Conservation (phyloP, 2,113 vertebrate species). For the Pan paniscus region DNA sequence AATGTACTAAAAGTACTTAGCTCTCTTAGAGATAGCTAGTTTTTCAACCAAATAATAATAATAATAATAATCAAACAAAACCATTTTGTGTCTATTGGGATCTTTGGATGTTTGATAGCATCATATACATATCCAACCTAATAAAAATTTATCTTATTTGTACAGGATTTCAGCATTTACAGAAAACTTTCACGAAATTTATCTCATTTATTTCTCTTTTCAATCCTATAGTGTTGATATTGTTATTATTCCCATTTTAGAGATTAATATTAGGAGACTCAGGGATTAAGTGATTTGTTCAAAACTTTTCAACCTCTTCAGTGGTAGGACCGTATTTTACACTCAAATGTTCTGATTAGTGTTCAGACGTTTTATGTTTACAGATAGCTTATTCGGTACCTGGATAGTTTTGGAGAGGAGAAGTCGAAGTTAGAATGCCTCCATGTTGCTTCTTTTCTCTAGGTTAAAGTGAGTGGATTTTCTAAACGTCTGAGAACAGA, state of each 20-base stretch:
- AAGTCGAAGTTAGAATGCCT: not conserved
- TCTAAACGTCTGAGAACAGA: slow-evolving; percentile 30
- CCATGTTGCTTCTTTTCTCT: slow-evolving; percentile 25
- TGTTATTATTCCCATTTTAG: not conserved
- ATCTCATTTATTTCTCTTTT: not conserved
- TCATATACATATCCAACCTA: not conserved
- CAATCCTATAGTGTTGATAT: not conserved
- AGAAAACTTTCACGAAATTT: not conserved
- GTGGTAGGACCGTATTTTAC: not conserved
- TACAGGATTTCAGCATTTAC: not conserved
- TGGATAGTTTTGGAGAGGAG: not conserved
- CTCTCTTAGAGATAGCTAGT: not conserved
- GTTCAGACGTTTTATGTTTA: not conserved
- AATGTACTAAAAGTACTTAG: not conserved
- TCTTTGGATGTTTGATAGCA: not conserved
- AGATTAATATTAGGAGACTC: not conserved
- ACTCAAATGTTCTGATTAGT: not conserved
- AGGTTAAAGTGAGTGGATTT: slow-evolving; percentile 18
- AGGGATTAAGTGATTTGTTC: not conserved
- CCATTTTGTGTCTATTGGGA: not conserved
- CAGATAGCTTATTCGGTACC: not conserved
- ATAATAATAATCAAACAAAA: not conserved
- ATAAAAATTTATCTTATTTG: slow-evolving; percentile 2
- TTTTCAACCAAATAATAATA: not conserved
- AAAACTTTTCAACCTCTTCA: not conserved